Evolutionary conservation across 64 coral and sea anemone species (phyloP).

Genomic region (Montipora foliosa): DNA sequence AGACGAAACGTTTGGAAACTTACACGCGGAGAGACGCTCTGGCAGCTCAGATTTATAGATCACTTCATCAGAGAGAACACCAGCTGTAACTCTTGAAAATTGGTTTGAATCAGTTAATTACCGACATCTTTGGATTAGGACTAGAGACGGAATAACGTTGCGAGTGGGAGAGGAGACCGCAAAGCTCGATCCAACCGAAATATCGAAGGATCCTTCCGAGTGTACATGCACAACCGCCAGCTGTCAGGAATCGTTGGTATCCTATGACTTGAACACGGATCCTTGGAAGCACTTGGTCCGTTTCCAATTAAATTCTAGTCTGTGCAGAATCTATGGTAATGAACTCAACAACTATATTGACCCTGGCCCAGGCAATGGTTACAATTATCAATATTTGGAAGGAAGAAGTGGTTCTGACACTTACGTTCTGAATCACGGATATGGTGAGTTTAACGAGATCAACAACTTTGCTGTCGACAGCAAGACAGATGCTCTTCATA

Average conservation of each 20-base stretch:
- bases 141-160: slow-evolving; percentile 36
- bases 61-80: neutral
- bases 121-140: slow-evolving; percentile 40
- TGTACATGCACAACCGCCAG: neutral
- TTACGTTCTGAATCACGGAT: slow-evolving; percentile 42
- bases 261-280: neutral
- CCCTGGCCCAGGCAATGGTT: slow-evolving; percentile 51
- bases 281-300: slow-evolving; percentile 43
- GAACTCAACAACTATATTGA: slow-evolving; percentile 59
- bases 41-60: neutral
- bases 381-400: slow-evolving; percentile 46
- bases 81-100: neutral
- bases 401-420: slow-evolving; percentile 51
- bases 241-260: neutral
- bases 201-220: slow-evolving; percentile 47
- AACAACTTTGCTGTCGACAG: slow-evolving; percentile 45
- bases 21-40: neutral
- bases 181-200: slow-evolving; percentile 26
- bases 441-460: slow-evolving; percentile 72
- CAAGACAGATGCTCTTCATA: slow-evolving; percentile 6
- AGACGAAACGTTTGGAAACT: slow-evolving; percentile 30
- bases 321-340: slow-evolving; percentile 50
- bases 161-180: neutral
- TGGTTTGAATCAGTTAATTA: slow-evolving; percentile 17
- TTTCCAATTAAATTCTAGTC: slow-evolving; percentile 56